Base-by-base conservation (phyloP, 2,797 vertebrate species). In the Spondyliosoma cantharus region DNA sequence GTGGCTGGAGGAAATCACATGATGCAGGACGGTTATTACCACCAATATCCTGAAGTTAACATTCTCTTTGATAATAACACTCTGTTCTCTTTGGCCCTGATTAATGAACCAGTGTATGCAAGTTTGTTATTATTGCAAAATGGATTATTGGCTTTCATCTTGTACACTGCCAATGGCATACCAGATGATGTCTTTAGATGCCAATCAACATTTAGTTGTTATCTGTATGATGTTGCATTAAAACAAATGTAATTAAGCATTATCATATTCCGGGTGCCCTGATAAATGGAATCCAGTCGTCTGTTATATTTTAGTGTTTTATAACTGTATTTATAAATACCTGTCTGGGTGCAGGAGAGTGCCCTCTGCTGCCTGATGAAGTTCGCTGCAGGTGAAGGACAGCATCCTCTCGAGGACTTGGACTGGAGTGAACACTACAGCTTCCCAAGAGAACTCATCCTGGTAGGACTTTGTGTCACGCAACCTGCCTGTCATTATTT, bases 361-460 rank as follows among this genome's bases (percentile, higher is more conserved):
- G 91, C 96, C 0, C 93, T 99, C 2, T 94, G 94, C 56, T 95
- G 96, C 0, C 90, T 99, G 25, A 97, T 99, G 96, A 97, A 95
- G 81, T 97, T 98, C 48, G 95, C 97, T 0, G 94, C 93, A 53
- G 80, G 85, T 32, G 96, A 98, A 93, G 97, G 96, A 1, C 78
- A 73, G 0, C 82, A 94, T 65, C 97, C 97, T 0, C 86, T 99
- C 8, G 91, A 96, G 86, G 94, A 96, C 71, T 82, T 92, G 45
- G 96, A 96, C 85, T 97, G 96, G 96, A 96, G 94, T 53, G 95
- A 96, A 60, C 93, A 94, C 77, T 96, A 95, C 83, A 94, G 92
- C 80, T 99, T 99, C 76, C 97, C 98, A 0, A 81, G 87, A 16
- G 91, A 94, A 20, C 94, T 97, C 14, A 87, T 98, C 12, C 94